Conservation (phyloP, 2,888 invertebrate species). For the Spodoptera exigua region DNA sequence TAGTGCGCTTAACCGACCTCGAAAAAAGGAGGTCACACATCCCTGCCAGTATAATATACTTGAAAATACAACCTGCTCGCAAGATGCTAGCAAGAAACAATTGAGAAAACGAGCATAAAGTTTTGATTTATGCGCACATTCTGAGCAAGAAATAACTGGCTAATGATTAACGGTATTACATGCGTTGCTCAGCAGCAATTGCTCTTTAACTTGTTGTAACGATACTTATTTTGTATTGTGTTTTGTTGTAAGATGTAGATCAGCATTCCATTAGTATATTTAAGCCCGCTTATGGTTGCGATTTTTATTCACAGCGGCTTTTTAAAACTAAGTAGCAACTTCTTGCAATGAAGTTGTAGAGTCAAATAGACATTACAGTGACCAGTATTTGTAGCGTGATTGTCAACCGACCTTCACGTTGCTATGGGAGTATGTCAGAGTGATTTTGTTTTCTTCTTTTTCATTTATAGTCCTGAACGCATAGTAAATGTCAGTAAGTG, state of each 20-base stretch:
- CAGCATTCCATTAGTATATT: no score
- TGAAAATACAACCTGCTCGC: conserved; percentile 14
- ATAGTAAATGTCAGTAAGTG: no score
- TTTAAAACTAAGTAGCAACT: no score
- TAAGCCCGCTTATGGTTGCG: no score
- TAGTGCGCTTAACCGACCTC: not conserved
- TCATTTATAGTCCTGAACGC: no score
- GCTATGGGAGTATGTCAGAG: no score
- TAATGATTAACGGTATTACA: conserved; percentile 62
- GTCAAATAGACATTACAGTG: no score
- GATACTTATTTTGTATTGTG: conserved; percentile 45
- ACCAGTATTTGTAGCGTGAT: no score
- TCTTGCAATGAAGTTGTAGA: no score
- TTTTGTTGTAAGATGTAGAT: conserved; percentile 18
- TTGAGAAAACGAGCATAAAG: conserved; percentile 46
- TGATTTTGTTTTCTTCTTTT: no score
- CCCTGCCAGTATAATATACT: not conserved
- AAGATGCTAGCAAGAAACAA: conserved; percentile 37
- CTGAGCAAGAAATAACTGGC: conserved; percentile 44
- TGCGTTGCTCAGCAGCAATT: conserved; percentile 52
- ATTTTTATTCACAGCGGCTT: no score
- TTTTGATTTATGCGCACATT: conserved; percentile 65
- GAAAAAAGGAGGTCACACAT: not conserved
- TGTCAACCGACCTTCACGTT: no score
- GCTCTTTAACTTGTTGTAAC: conserved; percentile 55